These are phyloP conservation scores for Butorides virescens DNA, from an alignment of 2,113 vertebrate genomes.

Conservation along the genomic window DNA sequence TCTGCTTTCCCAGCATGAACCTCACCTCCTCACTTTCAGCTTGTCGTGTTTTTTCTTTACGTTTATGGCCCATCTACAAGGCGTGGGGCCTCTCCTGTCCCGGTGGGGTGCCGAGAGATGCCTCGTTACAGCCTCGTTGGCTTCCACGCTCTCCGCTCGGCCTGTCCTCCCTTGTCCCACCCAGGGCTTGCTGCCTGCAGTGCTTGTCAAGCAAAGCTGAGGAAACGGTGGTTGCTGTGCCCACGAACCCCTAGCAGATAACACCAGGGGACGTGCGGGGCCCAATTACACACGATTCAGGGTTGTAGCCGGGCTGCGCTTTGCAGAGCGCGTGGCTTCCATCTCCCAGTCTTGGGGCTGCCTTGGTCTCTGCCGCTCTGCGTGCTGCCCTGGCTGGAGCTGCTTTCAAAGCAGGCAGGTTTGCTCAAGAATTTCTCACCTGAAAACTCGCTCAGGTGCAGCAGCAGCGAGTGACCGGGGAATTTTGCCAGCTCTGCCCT, in stretches of 20 bases:
- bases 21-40: background rate
- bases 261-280: accelerated
- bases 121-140: background rate
- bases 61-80: background rate
- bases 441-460: background rate
- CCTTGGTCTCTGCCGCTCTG: background rate
- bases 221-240: background rate
- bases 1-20: background rate
- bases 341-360: background rate
- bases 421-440: background rate
- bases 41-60: background rate
- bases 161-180: background rate
- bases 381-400: background rate
- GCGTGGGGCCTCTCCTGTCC: background rate
- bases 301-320: background rate
- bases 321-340: background rate
- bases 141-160: background rate
- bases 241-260: accelerated
- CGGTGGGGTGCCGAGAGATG: background rate
- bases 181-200: background rate
- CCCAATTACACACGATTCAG: accelerated
- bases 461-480: background rate
- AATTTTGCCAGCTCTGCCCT: background rate
- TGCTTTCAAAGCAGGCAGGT: background rate
- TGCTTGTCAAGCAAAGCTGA: background rate